Percentiles rank a stretch among this genome's conserved stretches.
These are phyloP conservation scores for Pantherophis vulpinus DNA, from an alignment of 2,797 vertebrate genomes.

Conservation along the genomic window DNA sequence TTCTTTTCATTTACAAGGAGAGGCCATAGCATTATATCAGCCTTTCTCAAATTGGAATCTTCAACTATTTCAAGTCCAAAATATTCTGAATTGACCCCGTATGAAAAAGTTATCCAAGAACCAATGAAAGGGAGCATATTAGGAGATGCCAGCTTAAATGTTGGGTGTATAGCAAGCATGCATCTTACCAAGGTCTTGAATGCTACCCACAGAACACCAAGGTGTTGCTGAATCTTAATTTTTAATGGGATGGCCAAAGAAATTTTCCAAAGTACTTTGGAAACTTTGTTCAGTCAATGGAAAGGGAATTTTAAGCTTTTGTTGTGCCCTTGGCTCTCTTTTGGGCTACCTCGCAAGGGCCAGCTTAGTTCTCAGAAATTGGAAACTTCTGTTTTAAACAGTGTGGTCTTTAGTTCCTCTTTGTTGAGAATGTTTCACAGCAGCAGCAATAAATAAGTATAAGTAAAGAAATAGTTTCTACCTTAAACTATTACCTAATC, in stretches of 20 bases:
- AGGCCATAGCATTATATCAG: background rate
- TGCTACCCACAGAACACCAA: background rate
- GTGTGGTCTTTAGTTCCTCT: background rate
- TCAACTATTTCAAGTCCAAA: background rate
- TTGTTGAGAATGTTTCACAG: background rate
- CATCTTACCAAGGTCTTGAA: background rate
- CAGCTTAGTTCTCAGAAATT: background rate
- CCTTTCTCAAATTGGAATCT: background rate
- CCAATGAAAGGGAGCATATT: background rate
- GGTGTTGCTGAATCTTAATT: background rate
- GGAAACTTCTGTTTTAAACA: background rate
- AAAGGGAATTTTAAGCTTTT: background rate
- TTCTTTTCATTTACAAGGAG: background rate
- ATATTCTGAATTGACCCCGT: background rate
- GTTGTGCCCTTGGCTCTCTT: background rate
- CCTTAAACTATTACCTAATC: slow-evolving; percentile 1
- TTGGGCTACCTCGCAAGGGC: background rate
- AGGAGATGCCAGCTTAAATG: background rate
- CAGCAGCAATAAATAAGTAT: background rate
- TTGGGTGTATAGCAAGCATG: background rate
- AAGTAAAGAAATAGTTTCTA: background rate
- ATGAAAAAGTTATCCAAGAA: background rate
- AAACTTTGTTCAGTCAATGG: background rate
- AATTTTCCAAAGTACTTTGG: background rate
- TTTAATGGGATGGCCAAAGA: background rate